Percentiles rank a stretch among this genome's conserved stretches.
Evolutionary conservation across 2,888 invertebrate species (phyloP).

Genomic region (Pristionchus maxplancki): DNA sequence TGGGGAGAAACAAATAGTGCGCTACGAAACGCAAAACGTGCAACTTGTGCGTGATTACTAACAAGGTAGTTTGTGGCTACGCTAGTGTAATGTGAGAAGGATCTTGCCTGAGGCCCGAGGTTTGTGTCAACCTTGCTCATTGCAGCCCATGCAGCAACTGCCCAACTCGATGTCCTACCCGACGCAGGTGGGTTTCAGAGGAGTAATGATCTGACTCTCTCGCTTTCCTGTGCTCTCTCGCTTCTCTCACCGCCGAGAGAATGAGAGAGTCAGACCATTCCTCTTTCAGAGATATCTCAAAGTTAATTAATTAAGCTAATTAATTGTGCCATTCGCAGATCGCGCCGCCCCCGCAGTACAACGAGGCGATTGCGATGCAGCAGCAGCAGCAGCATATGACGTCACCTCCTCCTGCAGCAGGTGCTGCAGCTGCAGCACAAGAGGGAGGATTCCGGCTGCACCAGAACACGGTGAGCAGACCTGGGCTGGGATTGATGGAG

Average conservation of each 20-base stretch:
- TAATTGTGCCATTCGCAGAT: not conserved
- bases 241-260: no score
- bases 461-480: constrained; percentile 21
- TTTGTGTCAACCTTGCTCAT: not conserved
- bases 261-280: no score
- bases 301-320: not conserved
- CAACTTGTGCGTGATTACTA: no score
- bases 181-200: constrained; percentile 15
- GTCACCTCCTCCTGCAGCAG: not conserved
- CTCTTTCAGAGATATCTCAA: not conserved
- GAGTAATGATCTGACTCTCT: no score
- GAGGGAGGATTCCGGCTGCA: constrained; percentile 48
- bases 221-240: no score
- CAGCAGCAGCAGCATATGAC: constrained; percentile 54
- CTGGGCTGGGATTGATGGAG: no score
- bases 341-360: constrained; percentile 52
- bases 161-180: constrained; percentile 33
- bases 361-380: constrained; percentile 52
- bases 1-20: no score
- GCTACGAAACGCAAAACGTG: no score
- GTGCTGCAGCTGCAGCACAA: not conserved
- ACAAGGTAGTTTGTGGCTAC: no score
- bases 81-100: no score
- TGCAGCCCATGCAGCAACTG: constrained; percentile 40
- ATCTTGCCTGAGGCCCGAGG: no score